Percentiles rank a stretch among this genome's conserved stretches.
These are phyloP conservation scores for Macrostomum lignano DNA, from an alignment of 1,140 invertebrate species.

Conservation along the genomic window DNA sequence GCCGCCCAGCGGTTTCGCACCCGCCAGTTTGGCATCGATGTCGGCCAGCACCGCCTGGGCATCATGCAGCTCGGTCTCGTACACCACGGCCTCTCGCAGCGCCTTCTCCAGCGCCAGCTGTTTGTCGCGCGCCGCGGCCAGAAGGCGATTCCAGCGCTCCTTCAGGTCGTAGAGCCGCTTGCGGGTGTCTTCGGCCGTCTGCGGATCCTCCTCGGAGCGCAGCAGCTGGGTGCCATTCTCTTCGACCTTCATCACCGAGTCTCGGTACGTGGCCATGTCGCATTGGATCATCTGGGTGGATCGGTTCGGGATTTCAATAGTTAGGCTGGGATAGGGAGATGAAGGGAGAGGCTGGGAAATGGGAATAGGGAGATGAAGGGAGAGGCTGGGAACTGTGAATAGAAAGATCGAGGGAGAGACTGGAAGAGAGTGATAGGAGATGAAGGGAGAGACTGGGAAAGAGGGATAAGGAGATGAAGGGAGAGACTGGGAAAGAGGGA, in stretches of 20 bases:
- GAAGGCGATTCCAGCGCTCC: constrained; percentile 51
- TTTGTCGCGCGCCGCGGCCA: constrained; percentile 52
- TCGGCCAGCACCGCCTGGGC: constrained; percentile 71
- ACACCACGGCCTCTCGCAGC: constrained; percentile 54
- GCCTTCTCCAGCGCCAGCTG: constrained; percentile 68
- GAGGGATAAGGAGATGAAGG: too few relatives aligned
- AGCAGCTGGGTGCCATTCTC: neutral
- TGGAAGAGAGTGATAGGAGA: too few relatives aligned
- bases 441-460: too few relatives aligned
- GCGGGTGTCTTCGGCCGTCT: constrained; percentile 46
- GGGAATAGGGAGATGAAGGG: too few relatives aligned
- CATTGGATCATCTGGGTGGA: constrained; percentile 57
- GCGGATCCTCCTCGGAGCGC: constrained; percentile 9
- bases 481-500: too few relatives aligned
- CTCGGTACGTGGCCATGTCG: constrained; percentile 36
- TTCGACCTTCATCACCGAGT: neutral
- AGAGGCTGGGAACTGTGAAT: too few relatives aligned
- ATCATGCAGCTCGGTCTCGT: constrained; percentile 70
- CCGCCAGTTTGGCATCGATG: constrained; percentile 56
- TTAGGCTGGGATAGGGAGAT: too few relatives aligned
- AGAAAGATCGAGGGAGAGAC: too few relatives aligned
- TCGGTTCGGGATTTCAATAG: too few relatives aligned
- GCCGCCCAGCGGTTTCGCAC: constrained; percentile 74
- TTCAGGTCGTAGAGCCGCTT: constrained; percentile 65
- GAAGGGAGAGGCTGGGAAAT: too few relatives aligned